phyloP scores from a whole-genome alignment of 1,140 invertebrate species.

The Brachionus paranguensis region DNA sequence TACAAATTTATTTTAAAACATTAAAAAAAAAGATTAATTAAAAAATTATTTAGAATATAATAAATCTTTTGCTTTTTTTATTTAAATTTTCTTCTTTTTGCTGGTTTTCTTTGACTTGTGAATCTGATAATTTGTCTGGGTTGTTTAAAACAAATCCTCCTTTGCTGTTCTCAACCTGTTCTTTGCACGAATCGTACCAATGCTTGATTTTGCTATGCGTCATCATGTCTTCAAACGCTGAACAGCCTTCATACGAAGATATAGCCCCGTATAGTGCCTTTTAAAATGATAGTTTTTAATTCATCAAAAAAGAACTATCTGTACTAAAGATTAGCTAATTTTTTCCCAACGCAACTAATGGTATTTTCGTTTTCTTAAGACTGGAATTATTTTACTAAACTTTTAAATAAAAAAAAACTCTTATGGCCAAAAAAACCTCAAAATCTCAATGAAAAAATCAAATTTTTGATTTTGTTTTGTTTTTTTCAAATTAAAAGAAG shows the following conservation, averaged over 20 bases:
- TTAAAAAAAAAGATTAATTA: neutral
- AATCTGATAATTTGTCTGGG: neutral
- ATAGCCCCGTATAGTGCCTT: slow-evolving; percentile 82
- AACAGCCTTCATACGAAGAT: slow-evolving; percentile 87
- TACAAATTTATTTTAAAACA: neutral
- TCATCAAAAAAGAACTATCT: neutral
- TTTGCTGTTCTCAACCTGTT: slow-evolving; percentile 47
- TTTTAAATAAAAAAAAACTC: too few relatives aligned
- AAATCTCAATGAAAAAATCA: too few relatives aligned
- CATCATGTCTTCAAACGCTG: slow-evolving; percentile 76
- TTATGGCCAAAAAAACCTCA: too few relatives aligned
- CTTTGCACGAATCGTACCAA: slow-evolving; percentile 59
- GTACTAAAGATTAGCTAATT: too few relatives aligned
- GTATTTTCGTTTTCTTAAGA: too few relatives aligned
- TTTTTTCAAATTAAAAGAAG: too few relatives aligned
- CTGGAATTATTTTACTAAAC: too few relatives aligned
- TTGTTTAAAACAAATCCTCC: slow-evolving; percentile 43
- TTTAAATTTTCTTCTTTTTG: neutral
- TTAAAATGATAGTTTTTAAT: slow-evolving; percentile 41
- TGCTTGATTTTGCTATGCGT: slow-evolving; percentile 65
- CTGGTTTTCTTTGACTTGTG: slow-evolving; percentile 1
- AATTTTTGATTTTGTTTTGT: too few relatives aligned
- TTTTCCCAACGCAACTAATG: too few relatives aligned
- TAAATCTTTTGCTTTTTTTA: neutral
- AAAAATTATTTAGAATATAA: slow-evolving; percentile 19